Conservation (phyloP, 2,113 vertebrate genomes). For the Ophthalmolycus amberensis region DNA sequence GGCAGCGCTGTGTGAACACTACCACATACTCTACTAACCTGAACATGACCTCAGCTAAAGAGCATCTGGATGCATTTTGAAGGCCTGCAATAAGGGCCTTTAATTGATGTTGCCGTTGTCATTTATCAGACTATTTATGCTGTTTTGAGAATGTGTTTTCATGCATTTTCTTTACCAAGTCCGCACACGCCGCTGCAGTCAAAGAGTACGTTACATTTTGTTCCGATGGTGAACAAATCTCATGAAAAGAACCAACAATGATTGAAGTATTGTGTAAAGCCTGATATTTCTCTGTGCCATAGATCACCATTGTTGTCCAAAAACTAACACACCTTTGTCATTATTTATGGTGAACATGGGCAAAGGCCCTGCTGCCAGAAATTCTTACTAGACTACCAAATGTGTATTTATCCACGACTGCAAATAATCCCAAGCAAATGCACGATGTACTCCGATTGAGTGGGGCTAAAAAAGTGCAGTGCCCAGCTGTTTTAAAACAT, state of each 20-base stretch:
- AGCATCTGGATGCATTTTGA: constrained; percentile 9
- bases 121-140: background rate
- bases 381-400: background rate
- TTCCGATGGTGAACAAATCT: background rate
- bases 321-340: background rate
- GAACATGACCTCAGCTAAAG: constrained; percentile 28
- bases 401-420: background rate
- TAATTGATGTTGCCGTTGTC: background rate
- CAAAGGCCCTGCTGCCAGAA: background rate
- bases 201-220: background rate
- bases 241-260: background rate
- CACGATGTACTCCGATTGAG: background rate
- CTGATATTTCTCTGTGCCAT: background rate
- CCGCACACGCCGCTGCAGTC: background rate
- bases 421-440: background rate
- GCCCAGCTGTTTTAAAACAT: background rate
- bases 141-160: background rate
- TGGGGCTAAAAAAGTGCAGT: background rate
- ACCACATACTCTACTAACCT: constrained; percentile 18
- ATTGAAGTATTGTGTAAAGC: background rate
- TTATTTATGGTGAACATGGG: background rate
- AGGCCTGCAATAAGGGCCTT: background rate
- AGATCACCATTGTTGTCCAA: background rate
- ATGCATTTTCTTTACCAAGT: background rate
- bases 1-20: constrained; percentile 26